phyloP scores from a whole-genome alignment of 2,797 vertebrate species.

The Ciconia nigra region DNA sequence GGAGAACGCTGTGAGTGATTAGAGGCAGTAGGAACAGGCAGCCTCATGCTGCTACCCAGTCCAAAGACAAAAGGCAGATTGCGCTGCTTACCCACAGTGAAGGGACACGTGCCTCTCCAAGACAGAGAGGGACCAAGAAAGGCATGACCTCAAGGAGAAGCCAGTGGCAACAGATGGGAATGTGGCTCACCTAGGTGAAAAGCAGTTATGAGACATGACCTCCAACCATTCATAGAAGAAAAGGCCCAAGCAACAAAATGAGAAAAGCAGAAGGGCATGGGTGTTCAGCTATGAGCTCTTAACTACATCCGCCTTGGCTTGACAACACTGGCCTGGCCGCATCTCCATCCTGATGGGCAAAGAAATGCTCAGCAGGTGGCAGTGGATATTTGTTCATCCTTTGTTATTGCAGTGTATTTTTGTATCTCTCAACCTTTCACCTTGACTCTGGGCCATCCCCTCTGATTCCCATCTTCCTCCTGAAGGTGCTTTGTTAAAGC shows the following conservation, averaged over 20 bases:
- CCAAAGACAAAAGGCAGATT: background rate
- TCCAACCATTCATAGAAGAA: background rate
- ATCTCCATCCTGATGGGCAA: background rate
- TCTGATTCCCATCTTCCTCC: background rate
- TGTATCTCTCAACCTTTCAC: background rate
- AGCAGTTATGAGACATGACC: background rate
- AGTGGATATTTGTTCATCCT: background rate
- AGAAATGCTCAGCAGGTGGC: background rate
- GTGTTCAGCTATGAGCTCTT: background rate
- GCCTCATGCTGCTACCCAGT: background rate
- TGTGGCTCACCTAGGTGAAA: background rate
- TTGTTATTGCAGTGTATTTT: background rate
- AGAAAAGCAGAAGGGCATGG: background rate
- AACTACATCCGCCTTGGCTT: background rate
- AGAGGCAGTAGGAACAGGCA: background rate
- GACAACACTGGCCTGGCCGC: background rate
- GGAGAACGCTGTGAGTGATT: accelerated
- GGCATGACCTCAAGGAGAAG: background rate
- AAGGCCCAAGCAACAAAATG: background rate
- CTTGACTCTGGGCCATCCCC: background rate
- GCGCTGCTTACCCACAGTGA: background rate
- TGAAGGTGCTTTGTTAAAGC: background rate
- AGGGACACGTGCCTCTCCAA: background rate
- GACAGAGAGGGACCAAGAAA: background rate
- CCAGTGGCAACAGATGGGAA: background rate